Conservation (phyloP, 2,113 vertebrate genomes). For the Hydrolagus affinis region DNA sequence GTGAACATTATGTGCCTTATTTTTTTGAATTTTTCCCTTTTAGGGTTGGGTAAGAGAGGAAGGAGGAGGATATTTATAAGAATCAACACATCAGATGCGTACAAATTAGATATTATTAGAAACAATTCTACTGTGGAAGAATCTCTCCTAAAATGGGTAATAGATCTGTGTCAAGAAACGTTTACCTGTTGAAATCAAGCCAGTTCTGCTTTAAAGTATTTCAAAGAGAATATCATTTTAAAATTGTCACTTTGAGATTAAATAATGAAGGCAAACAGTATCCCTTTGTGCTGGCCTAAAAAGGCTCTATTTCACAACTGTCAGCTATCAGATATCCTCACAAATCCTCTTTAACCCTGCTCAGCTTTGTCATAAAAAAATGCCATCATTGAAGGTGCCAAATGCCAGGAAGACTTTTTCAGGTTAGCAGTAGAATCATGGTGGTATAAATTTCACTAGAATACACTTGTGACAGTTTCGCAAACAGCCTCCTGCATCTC, state of each 20-base stretch:
- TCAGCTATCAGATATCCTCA: no score
- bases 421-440: neutral
- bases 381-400: neutral
- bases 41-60: neutral
- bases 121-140: neutral
- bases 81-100: neutral
- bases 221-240: no score
- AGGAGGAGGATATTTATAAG: neutral
- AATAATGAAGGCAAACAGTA: conserved; percentile 39
- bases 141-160: neutral
- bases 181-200: no score
- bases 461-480: conserved; percentile 58
- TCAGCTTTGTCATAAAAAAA: neutral
- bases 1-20: neutral
- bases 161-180: neutral
- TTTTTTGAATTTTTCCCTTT: neutral
- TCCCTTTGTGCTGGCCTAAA: conserved; percentile 67
- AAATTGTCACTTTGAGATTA: no score
- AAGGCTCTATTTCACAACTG: conserved; percentile 71
- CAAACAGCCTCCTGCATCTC: conserved; percentile 67
- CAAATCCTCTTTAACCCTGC: neutral
- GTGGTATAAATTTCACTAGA: neutral
- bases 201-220: no score
- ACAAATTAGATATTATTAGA: neutral
- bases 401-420: neutral